These are phyloP conservation scores for Tinamus guttatus DNA, from an alignment of 2,113 vertebrate species.

Conservation along the genomic window DNA sequence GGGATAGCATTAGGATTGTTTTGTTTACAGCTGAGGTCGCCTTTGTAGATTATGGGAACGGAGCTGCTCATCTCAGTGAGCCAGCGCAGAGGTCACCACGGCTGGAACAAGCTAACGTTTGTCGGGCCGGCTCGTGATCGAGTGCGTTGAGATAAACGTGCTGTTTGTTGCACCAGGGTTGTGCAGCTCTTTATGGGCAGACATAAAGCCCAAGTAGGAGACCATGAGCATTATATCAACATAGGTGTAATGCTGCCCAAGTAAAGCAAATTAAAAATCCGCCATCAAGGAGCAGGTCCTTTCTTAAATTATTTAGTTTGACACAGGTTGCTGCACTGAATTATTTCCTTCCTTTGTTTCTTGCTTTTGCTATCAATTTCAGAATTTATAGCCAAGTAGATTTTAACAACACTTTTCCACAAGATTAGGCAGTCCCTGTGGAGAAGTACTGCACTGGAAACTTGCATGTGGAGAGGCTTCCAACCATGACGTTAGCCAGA, in stretches of 20 bases:
- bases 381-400: not conserved
- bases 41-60: not conserved
- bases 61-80: not conserved
- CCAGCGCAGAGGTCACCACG: slow-evolving; percentile 37
- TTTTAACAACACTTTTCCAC: not conserved
- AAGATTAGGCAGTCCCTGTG: not conserved
- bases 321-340: not conserved
- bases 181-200: not conserved
- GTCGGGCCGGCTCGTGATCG: not conserved
- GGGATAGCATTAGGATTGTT: not conserved
- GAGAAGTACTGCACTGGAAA: not conserved
- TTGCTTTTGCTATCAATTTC: not conserved
- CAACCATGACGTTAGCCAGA: not conserved
- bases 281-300: not conserved
- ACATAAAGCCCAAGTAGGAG: not conserved
- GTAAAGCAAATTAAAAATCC: not conserved
- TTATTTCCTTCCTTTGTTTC: not conserved
- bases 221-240: not conserved
- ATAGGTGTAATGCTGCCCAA: not conserved
- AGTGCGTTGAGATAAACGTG: not conserved
- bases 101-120: not conserved
- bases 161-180: not conserved
- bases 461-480: not conserved
- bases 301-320: not conserved
- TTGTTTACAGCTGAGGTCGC: slow-evolving; percentile 7